These are phyloP conservation scores for Bombus breviceps DNA, from an alignment of 1,140 invertebrate genomes.

Conservation along the genomic window DNA sequence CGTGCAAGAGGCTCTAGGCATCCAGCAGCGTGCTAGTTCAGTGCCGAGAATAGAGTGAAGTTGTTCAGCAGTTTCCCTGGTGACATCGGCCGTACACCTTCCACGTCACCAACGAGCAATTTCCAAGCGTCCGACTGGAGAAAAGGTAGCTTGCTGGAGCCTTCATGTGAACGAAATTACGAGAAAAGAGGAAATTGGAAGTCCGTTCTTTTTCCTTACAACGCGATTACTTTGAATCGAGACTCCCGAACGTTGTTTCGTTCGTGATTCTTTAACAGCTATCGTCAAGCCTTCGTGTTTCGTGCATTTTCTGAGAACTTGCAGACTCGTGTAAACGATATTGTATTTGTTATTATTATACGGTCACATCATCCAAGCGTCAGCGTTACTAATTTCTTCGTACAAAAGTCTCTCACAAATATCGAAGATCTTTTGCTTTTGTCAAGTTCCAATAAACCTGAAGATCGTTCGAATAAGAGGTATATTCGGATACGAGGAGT, in stretches of 20 bases:
- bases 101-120: slow-evolving; percentile 40
- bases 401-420: background rate
- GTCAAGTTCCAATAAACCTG: too few relatives aligned
- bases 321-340: too few relatives aligned
- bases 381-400: background rate
- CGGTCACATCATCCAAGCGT: background rate
- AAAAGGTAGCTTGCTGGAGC: background rate
- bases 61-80: slow-evolving; percentile 47
- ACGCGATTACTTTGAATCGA: background rate
- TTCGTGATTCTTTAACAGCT: background rate
- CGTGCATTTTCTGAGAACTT: background rate
- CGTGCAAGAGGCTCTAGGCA: background rate
- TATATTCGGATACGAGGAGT: background rate
- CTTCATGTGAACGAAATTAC: slow-evolving; percentile 1
- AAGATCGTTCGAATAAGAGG: background rate
- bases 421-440: background rate
- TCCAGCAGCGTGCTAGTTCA: slow-evolving; percentile 47
- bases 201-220: background rate
- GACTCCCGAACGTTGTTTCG: background rate
- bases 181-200: background rate
- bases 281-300: background rate
- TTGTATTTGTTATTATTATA: too few relatives aligned
- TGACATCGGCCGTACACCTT: slow-evolving; percentile 21
- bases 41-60: slow-evolving; percentile 50
- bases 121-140: slow-evolving; percentile 37